These are phyloP conservation scores for Monochamus alternatus DNA, from an alignment of 2,888 invertebrate genomes.

Conservation along the genomic window DNA sequence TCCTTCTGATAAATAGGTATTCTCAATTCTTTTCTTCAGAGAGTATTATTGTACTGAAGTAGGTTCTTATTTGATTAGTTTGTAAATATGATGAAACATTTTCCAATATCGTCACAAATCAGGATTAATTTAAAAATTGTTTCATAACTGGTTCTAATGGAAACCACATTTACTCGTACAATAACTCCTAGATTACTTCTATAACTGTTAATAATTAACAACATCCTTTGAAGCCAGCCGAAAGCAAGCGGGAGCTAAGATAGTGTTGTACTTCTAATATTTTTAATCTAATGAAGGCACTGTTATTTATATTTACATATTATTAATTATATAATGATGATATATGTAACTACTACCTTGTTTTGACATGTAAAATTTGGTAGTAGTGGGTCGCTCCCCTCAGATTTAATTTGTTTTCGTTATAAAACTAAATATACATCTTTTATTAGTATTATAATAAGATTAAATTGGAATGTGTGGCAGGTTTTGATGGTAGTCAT, in stretches of 20 bases:
- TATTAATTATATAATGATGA: conserved; percentile 16
- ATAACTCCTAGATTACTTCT: conserved; percentile 7
- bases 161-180: background rate
- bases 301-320: conserved; percentile 23
- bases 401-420: background rate
- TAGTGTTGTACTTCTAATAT: conserved; percentile 6
- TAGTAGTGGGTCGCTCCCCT: background rate
- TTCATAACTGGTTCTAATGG: conserved; percentile 7
- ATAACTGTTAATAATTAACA: conserved; percentile 13
- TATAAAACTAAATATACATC: background rate
- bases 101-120: too few relatives aligned
- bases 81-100: too few relatives aligned
- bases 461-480: background rate
- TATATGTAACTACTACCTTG: conserved; percentile 6
- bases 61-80: too few relatives aligned
- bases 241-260: conserved; percentile 5
- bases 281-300: conserved; percentile 15
- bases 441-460: background rate
- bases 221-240: conserved; percentile 17
- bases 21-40: too few relatives aligned
- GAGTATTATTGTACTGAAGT: too few relatives aligned
- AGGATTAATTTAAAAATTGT: background rate
- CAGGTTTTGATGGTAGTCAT: background rate
- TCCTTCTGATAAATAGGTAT: too few relatives aligned
- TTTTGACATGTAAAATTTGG: background rate